A percentile compares a stretch with the other conserved stretches of the same genome.
phyloP scores from a whole-genome alignment of 2,113 vertebrate species.

The Scomber japonicus region DNA sequence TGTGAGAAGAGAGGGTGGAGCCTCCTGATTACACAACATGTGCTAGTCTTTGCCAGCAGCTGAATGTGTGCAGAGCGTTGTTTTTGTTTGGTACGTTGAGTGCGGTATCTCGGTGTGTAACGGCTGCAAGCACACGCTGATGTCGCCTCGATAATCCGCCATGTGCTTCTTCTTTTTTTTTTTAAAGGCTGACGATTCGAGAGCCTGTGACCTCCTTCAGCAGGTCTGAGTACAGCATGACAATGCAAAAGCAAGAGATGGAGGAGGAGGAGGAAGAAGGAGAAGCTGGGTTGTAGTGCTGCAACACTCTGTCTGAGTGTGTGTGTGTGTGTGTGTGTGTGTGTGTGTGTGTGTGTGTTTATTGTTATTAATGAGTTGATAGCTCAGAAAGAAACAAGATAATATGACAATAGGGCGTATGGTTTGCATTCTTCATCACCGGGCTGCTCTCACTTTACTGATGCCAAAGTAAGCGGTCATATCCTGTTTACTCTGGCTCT shows the following conservation, averaged over 20 bases:
- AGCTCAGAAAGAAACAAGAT: constrained; percentile 1
- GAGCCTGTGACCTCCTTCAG: constrained; percentile 27
- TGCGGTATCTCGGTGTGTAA: constrained; percentile 47
- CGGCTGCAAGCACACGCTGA: constrained; percentile 4
- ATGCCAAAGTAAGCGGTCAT: constrained; percentile 58
- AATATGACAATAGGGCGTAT: constrained; percentile 20
- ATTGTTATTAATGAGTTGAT: constrained; percentile 53
- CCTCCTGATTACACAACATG: constrained; percentile 77
- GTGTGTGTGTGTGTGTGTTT: not conserved
- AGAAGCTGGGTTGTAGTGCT: constrained; percentile 15
- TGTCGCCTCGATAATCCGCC: constrained; percentile 45
- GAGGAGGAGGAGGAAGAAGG: not conserved
- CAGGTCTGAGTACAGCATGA: constrained; percentile 5
- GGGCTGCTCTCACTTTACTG: constrained; percentile 38
- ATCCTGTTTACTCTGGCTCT: constrained; percentile 67
- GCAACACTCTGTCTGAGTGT: not conserved
- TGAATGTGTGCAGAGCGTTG: constrained; percentile 58
- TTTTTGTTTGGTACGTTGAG: constrained; percentile 63
- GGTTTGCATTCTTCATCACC: constrained; percentile 27
- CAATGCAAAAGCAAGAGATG: not conserved
- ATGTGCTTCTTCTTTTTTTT: constrained; percentile 25
- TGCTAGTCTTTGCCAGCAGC: constrained; percentile 60
- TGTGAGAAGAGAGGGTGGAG: constrained; percentile 59
- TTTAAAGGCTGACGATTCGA: constrained; percentile 2
- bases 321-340: not conserved